phyloP scores from a whole-genome alignment of 30 jellyfish, hydroid and myxozoan genomes.

The Morbakka virulenta region DNA sequence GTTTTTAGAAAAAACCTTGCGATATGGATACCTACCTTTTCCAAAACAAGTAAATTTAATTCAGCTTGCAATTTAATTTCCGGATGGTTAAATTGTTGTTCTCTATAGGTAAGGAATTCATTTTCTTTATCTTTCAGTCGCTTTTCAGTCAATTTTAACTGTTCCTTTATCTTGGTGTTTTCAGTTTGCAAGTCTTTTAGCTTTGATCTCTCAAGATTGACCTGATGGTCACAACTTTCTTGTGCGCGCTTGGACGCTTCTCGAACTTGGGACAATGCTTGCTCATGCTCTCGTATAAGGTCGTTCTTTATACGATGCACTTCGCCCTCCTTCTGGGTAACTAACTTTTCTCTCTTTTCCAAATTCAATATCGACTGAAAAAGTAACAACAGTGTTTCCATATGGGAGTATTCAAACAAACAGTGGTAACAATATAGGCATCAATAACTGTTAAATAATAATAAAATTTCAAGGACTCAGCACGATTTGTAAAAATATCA shows the following conservation, averaged over 20 bases:
- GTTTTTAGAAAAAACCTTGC: too few species aligned
- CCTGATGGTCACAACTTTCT: slow-evolving; percentile 86
- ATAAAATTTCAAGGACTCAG: too few species aligned
- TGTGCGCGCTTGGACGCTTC: slow-evolving; percentile 91
- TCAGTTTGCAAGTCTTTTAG: slow-evolving; percentile 35
- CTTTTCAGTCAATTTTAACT: slow-evolving; percentile 49
- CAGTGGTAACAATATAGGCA: neutral
- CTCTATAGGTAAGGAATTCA: slow-evolving; percentile 51
- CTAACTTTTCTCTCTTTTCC: slow-evolving; percentile 76
- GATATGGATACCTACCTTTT: too few species aligned
- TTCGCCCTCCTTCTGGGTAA: slow-evolving; percentile 59
- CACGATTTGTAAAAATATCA: neutral
- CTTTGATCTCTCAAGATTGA: slow-evolving; percentile 64
- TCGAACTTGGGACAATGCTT: slow-evolving; percentile 50
- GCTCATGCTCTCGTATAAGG: slow-evolving; percentile 66
- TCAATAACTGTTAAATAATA: too few species aligned
- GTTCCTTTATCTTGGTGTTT: slow-evolving; percentile 58
- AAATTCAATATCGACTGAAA: slow-evolving; percentile 65
- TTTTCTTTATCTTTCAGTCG: slow-evolving; percentile 70
- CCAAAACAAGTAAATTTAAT: slow-evolving; percentile 57
- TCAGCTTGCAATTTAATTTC: slow-evolving; percentile 94
- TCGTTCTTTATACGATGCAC: slow-evolving; percentile 52
- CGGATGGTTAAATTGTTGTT: slow-evolving; percentile 66
- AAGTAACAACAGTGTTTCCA: too few species aligned
- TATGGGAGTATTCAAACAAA: neutral